Conservation (phyloP, 1,140 invertebrate species). For the Sminthurinus signatus region DNA sequence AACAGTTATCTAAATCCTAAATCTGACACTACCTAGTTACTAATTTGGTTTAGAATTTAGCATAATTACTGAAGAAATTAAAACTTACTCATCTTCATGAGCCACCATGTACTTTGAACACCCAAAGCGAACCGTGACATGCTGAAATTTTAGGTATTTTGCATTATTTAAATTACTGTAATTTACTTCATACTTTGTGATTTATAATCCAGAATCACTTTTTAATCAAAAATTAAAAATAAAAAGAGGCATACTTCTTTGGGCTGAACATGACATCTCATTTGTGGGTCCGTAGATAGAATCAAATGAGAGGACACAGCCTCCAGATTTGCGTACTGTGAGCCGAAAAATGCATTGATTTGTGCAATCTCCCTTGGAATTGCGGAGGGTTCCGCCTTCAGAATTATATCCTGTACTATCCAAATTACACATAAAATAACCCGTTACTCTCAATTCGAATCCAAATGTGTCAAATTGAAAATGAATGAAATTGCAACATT, state of each 20-base stretch:
- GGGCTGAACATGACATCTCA: constrained; percentile 31
- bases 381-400: neutral
- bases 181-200: no score
- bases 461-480: no score
- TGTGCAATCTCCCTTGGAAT: neutral
- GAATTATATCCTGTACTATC: constrained; percentile 7
- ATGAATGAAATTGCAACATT: no score
- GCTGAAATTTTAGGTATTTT: no score
- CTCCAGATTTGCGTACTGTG: constrained; percentile 11
- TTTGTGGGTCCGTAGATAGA: neutral
- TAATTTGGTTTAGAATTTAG: neutral
- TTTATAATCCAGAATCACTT: no score
- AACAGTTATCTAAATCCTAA: no score
- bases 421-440: no score
- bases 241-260: no score
- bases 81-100: constrained; percentile 23
- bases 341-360: constrained; percentile 22
- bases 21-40: neutral
- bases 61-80: neutral
- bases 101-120: constrained; percentile 18
- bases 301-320: constrained; percentile 17
- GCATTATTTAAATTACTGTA: no score
- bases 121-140: constrained; percentile 8
- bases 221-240: no score
- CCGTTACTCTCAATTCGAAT: no score